Evolutionary conservation across 1,140 invertebrate genomes (phyloP).

Genomic region (Dysdera silvatica): DNA sequence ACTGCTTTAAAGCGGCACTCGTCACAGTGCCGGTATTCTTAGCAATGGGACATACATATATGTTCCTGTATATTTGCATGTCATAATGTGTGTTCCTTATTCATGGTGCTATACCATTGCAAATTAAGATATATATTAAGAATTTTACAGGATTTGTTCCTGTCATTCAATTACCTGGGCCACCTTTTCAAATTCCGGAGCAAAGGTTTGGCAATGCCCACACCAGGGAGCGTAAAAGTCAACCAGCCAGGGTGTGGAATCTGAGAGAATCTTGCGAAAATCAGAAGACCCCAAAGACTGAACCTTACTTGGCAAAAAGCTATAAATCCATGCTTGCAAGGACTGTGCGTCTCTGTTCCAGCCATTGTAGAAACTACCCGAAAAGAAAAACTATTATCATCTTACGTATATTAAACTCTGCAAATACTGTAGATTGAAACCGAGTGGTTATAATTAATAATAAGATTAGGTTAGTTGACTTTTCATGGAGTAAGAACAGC

Average conservation of each 20-base stretch:
- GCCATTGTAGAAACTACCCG: slow-evolving; percentile 54
- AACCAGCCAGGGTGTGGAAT: slow-evolving; percentile 53
- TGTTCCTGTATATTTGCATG: not conserved
- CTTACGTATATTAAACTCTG: no score
- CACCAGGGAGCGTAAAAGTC: slow-evolving; percentile 72
- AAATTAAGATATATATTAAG: not conserved
- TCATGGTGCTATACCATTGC: not conserved
- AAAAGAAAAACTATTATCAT: no score
- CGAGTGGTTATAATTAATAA: no score
- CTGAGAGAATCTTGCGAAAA: slow-evolving; percentile 45
- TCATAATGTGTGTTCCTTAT: not conserved
- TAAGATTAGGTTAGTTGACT: no score
- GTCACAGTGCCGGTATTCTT: no score
- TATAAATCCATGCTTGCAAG: slow-evolving; percentile 54
- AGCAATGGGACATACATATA: not conserved
- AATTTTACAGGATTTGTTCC: not conserved
- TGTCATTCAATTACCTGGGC: slow-evolving; percentile 49
- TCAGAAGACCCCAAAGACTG: slow-evolving; percentile 40
- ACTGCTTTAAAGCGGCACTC: no score
- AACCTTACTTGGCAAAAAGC: slow-evolving; percentile 52
- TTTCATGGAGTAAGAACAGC: no score
- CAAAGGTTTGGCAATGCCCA: slow-evolving; percentile 60
- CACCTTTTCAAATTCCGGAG: slow-evolving; percentile 58
- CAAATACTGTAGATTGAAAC: no score
- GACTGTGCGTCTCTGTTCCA: slow-evolving; percentile 53